phyloP scores from a whole-genome alignment of 1,140 invertebrate genomes.

The Ruditapes philippinarum region DNA sequence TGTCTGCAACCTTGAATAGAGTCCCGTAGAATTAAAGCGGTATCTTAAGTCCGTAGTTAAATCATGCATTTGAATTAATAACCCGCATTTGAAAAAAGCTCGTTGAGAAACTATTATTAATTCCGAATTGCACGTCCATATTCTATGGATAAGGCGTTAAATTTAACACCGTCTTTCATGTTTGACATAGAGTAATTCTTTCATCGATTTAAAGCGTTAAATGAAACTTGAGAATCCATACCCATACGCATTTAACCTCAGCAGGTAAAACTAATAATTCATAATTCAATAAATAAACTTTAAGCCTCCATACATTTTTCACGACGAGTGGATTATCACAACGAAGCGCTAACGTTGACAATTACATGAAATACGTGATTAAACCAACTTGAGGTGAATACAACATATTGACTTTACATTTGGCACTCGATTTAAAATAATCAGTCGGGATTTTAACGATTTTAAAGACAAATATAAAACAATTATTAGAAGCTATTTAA shows the following conservation, averaged over 20 bases:
- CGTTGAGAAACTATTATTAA: background rate
- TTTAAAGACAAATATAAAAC: conserved; percentile 17
- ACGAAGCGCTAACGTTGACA: background rate
- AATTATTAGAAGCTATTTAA: conserved; percentile 14
- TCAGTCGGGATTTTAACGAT: conserved; percentile 28
- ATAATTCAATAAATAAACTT: conserved; percentile 33
- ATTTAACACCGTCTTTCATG: conserved; percentile 7
- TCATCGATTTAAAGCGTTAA: background rate
- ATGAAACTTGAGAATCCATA: background rate
- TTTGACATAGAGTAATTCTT: background rate
- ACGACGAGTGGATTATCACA: background rate
- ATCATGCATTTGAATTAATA: background rate
- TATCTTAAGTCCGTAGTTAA: conserved; percentile 26
- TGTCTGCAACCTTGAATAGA: background rate
- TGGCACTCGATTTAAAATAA: conserved; percentile 14
- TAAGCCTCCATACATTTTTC: background rate
- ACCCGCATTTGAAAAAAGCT: background rate
- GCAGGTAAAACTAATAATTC: conserved; percentile 12
- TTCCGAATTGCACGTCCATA: background rate
- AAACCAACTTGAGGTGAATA: background rate
- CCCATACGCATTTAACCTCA: background rate
- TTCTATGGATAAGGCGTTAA: background rate
- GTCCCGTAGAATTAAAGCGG: background rate
- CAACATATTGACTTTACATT: conserved; percentile 13
- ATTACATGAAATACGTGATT: background rate